A percentile compares a stretch with the other conserved stretches of the same genome.
Evolutionary conservation across 2,888 invertebrate genomes (phyloP).

Genomic region (Anorthoa munda): DNA sequence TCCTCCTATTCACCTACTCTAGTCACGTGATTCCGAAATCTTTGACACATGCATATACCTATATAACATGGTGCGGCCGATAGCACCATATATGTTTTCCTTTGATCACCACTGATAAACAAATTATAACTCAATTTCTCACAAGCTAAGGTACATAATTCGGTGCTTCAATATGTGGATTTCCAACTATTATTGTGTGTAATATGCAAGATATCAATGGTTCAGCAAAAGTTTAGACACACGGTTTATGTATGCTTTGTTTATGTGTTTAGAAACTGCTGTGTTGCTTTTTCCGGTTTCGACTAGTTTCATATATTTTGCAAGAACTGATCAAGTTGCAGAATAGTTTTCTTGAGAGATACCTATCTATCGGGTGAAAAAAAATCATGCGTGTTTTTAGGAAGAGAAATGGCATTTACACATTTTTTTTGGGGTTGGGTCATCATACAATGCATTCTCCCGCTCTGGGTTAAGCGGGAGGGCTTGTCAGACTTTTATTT

Average conservation of each 20-base stretch:
- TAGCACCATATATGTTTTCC: too few species aligned
- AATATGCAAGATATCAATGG: slow-evolving; percentile 55
- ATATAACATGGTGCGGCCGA: slow-evolving; percentile 6
- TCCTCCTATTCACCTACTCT: slow-evolving; percentile 8
- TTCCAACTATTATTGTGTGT: slow-evolving; percentile 33
- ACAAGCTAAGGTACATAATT: neutral
- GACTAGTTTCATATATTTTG: neutral
- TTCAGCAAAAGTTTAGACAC: slow-evolving; percentile 54
- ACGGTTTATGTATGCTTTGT: slow-evolving; percentile 43
- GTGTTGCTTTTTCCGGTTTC: neutral
- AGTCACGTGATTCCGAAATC: slow-evolving; percentile 24
- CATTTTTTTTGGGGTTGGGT: too few species aligned
- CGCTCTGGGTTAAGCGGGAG: too few species aligned
- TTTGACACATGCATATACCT: slow-evolving; percentile 30
- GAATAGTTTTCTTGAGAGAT: neutral
- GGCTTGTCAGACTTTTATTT: too few species aligned
- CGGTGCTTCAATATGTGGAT: neutral
- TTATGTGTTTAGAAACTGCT: slow-evolving; percentile 16
- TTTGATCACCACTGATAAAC: neutral
- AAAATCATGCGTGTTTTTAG: too few species aligned
- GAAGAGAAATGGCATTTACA: too few species aligned
- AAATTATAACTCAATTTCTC: slow-evolving; percentile 1
- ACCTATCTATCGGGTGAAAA: too few species aligned
- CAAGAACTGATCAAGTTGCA: neutral
- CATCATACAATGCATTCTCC: too few species aligned